Percentiles rank a stretch among this genome's conserved stretches.
phyloP scores from a whole-genome alignment of 2,888 invertebrate species.

The Tenthredo scrophulariae region DNA sequence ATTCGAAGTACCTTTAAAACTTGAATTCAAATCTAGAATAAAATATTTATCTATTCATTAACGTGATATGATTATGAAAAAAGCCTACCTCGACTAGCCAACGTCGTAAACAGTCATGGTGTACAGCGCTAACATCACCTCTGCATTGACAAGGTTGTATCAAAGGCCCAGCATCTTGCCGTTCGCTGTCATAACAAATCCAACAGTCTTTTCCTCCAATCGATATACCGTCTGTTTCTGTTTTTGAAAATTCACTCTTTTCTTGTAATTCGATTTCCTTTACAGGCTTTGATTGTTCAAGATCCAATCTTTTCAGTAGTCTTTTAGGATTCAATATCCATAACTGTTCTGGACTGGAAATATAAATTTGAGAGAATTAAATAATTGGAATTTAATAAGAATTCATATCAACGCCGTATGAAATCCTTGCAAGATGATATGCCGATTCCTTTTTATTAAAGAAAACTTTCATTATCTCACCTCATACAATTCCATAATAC shows the following conservation, averaged over 20 bases:
- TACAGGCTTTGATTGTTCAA: conserved; percentile 71
- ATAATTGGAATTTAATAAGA: conserved; percentile 29
- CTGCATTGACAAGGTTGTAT: conserved; percentile 95
- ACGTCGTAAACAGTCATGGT: conserved; percentile 93
- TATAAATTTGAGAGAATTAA: conserved; percentile 4
- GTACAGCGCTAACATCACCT: conserved; percentile 95
- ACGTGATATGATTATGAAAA: background rate
- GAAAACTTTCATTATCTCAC: conserved; percentile 62
- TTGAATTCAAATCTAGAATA: background rate
- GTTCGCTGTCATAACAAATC: conserved; percentile 94
- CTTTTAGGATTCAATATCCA: conserved; percentile 96
- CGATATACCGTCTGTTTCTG: conserved; percentile 79
- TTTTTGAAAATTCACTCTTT: conserved; percentile 62
- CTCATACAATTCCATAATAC: conserved; percentile 98
- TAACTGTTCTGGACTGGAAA: conserved; percentile 87
- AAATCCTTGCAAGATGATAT: conserved; percentile 11
- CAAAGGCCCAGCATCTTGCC: conserved; percentile 87
- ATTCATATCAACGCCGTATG: background rate
- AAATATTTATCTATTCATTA: background rate
- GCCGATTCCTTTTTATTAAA: conserved; percentile 8
- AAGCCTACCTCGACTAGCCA: conserved; percentile 91
- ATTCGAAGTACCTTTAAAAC: background rate
- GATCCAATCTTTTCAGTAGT: conserved; percentile 84
- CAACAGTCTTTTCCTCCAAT: conserved; percentile 89
- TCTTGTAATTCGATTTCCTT: conserved; percentile 75